Conservation (phyloP, 2,888 invertebrate genomes). For the Scaptomyza reducta region DNA sequence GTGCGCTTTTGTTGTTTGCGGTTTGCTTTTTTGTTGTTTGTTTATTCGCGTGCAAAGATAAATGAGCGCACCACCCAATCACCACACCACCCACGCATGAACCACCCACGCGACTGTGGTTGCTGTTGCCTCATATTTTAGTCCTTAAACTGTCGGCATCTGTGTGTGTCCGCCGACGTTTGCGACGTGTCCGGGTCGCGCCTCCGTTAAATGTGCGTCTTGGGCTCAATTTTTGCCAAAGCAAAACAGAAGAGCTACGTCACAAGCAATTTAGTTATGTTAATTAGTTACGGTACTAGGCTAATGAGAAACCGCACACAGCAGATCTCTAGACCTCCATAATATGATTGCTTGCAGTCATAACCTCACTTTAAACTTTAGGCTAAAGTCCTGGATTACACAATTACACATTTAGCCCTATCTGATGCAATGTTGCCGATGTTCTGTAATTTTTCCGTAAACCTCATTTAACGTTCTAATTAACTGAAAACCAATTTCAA, state of each 20-base stretch:
- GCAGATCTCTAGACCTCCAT: conserved; percentile 38
- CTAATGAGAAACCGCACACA: conserved; percentile 66
- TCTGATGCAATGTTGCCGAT: neutral
- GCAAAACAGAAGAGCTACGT: neutral
- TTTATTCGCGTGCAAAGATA: conserved; percentile 63
- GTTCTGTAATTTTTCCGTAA: neutral
- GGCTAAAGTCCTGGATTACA: conserved; percentile 15
- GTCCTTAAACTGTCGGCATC: conserved; percentile 45
- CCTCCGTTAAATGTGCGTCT: conserved; percentile 47
- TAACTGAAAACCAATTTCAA: neutral
- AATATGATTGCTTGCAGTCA: conserved; percentile 39
- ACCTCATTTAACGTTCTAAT: neutral
- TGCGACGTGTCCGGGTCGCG: conserved; percentile 21
- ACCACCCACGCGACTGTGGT: conserved; percentile 38
- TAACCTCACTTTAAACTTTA: conserved; percentile 18
- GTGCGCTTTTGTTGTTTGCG: conserved; percentile 39
- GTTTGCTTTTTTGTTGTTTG: conserved; percentile 40
- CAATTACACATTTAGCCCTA: neutral
- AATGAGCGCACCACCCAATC: conserved; percentile 44
- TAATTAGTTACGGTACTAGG: conserved; percentile 65
- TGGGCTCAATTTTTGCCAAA: conserved; percentile 42
- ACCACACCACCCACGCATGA: neutral
- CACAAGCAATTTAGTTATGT: conserved; percentile 76
- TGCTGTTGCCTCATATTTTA: conserved; percentile 32
- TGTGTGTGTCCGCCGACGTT: conserved; percentile 10